phyloP scores from a whole-genome alignment of 2,113 vertebrate species.

The Tor tambroides region DNA sequence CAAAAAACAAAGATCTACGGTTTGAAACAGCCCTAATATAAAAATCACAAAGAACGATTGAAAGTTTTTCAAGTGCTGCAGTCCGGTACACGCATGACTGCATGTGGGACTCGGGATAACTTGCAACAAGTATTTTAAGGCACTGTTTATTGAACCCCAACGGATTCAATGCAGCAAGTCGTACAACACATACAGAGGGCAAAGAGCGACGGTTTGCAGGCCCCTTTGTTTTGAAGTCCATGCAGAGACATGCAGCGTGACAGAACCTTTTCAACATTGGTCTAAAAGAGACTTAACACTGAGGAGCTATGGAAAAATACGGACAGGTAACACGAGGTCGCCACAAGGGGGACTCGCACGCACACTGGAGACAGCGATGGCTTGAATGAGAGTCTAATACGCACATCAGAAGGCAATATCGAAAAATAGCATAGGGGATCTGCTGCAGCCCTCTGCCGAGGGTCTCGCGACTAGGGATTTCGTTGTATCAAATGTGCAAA shows the following conservation, averaged over 20 bases:
- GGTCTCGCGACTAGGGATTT: conserved; percentile 82
- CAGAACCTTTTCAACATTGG: conserved; percentile 74
- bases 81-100: conserved; percentile 76
- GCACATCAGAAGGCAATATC: conserved; percentile 92
- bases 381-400: conserved; percentile 89
- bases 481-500: conserved; percentile 87
- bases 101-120: conserved; percentile 68
- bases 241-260: conserved; percentile 91
- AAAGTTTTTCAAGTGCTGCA: conserved; percentile 90
- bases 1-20: background rate
- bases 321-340: conserved; percentile 77
- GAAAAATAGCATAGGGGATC: conserved; percentile 78
- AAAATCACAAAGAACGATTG: conserved; percentile 71
- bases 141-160: conserved; percentile 81
- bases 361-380: conserved; percentile 89
- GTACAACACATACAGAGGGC: conserved; percentile 80
- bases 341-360: conserved; percentile 81
- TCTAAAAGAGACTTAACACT: conserved; percentile 80
- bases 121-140: conserved; percentile 94
- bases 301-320: conserved; percentile 72
- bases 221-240: conserved; percentile 59
- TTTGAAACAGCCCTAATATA: conserved; percentile 47
- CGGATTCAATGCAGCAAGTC: conserved; percentile 85
- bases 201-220: conserved; percentile 80
- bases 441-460: conserved; percentile 68